phyloP scores from a whole-genome alignment of 2,797 vertebrate species.

The Anas capensis region DNA sequence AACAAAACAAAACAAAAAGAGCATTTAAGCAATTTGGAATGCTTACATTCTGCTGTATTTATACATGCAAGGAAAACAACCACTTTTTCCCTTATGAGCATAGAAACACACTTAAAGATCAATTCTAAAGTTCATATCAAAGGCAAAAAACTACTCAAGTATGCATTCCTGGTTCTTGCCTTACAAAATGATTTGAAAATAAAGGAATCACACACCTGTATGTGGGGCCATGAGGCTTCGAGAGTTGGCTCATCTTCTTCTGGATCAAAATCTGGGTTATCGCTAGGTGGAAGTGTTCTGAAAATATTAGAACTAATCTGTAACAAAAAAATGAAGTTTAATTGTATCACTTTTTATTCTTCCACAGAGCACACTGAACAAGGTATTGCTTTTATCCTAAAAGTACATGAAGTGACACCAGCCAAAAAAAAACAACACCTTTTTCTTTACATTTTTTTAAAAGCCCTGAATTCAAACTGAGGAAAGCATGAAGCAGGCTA shows the following conservation, averaged over 20 bases:
- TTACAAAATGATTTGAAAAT: background rate
- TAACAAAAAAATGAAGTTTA: constrained; percentile 16
- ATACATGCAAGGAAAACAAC: background rate
- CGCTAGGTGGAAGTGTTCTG: constrained; percentile 95
- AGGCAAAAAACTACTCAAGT: background rate
- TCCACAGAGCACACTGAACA: background rate
- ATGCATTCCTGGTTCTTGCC: background rate
- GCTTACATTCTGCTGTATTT: background rate
- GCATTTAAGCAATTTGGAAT: background rate
- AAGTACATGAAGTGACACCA: background rate
- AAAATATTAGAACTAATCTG: constrained; percentile 97
- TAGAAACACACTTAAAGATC: background rate
- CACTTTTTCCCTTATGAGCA: background rate
- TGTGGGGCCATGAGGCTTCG: constrained; percentile 97
- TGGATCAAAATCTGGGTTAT: constrained; percentile 98
- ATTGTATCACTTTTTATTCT: background rate
- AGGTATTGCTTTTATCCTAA: background rate
- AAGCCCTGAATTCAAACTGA: background rate
- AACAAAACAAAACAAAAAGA: background rate
- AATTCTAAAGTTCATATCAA: background rate
- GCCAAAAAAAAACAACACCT: background rate
- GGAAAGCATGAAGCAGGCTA: background rate
- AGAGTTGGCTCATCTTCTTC: constrained; percentile 98
- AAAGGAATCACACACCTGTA: constrained; percentile 84
- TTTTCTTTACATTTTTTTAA: background rate